These are phyloP conservation scores for Sminthurides bifidus DNA, from an alignment of 1,140 invertebrate genomes.

Conservation along the genomic window DNA sequence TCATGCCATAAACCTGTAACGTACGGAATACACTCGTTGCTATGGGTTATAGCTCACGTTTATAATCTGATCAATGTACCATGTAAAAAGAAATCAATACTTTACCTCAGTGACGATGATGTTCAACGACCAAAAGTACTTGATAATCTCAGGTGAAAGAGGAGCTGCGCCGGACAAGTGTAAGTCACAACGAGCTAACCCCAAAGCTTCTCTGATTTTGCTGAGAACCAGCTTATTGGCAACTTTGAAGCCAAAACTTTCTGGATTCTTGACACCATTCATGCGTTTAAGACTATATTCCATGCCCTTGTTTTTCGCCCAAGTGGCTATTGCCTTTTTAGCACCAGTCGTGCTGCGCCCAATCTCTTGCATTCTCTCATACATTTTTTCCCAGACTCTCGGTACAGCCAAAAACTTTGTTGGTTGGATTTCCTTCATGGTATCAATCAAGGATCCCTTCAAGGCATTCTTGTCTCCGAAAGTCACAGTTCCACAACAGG, in stretches of 20 bases:
- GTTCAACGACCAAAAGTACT: constrained; percentile 74
- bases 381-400: constrained; percentile 83
- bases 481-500: constrained; percentile 48
- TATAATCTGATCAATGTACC: background rate
- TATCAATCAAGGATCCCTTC: constrained; percentile 64
- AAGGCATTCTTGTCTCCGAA: constrained; percentile 74
- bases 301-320: constrained; percentile 63
- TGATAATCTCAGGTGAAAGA: constrained; percentile 63
- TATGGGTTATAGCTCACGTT: background rate
- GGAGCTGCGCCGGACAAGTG: constrained; percentile 70
- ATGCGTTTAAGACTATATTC: constrained; percentile 58
- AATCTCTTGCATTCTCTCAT: constrained; percentile 66
- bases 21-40: background rate
- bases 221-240: constrained; percentile 60
- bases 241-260: constrained; percentile 16
- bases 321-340: constrained; percentile 55
- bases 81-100: background rate
- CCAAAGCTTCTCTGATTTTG: constrained; percentile 59
- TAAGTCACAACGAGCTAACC: constrained; percentile 54
- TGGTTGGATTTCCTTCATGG: constrained; percentile 59
- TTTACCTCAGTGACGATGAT: constrained; percentile 57
- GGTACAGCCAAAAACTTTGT: constrained; percentile 76
- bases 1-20: constrained; percentile 38
- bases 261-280: constrained; percentile 42
- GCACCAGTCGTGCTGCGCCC: constrained; percentile 51